Evolutionary conservation across 2,888 invertebrate species (phyloP).

Genomic region (Thymelicus lineola): DNA sequence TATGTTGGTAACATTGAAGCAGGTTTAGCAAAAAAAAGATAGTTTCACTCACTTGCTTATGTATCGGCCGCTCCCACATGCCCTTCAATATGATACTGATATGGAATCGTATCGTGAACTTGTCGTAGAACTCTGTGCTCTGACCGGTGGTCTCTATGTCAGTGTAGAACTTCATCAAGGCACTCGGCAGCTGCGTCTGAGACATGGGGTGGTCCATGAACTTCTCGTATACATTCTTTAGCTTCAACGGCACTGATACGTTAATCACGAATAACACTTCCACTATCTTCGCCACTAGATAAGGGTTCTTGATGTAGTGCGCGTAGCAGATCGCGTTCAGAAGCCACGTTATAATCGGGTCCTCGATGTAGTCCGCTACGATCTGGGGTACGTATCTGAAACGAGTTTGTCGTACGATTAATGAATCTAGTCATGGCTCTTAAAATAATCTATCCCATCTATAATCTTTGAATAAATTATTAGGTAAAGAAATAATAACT

Average conservation of each 20-base stretch:
- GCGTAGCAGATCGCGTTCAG: conserved; percentile 95
- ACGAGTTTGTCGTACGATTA: not conserved
- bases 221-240: conserved; percentile 87
- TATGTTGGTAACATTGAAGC: no score
- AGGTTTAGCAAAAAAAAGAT: not conserved
- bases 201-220: conserved; percentile 93
- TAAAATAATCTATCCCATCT: no score
- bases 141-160: conserved; percentile 99
- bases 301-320: conserved; percentile 97
- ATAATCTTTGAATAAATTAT: no score
- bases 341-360: conserved; percentile 94
- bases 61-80: conserved; percentile 97
- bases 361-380: conserved; percentile 91
- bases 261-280: conserved; percentile 94
- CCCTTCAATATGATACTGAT: conserved; percentile 98
- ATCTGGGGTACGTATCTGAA: conserved; percentile 90
- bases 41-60: conserved; percentile 79
- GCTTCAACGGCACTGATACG: conserved; percentile 84
- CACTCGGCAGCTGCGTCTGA: conserved; percentile 92
- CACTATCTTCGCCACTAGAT: conserved; percentile 97
- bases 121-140: conserved; percentile 99
- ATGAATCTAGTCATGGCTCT: conserved; percentile 48
- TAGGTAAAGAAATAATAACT: no score
- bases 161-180: conserved; percentile 99
- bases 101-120: conserved; percentile 99